Evolutionary conservation across 2,797 vertebrate genomes (phyloP), one percentile per base, ranked within the genome.

Genomic region (Siniperca obscura): DNA sequence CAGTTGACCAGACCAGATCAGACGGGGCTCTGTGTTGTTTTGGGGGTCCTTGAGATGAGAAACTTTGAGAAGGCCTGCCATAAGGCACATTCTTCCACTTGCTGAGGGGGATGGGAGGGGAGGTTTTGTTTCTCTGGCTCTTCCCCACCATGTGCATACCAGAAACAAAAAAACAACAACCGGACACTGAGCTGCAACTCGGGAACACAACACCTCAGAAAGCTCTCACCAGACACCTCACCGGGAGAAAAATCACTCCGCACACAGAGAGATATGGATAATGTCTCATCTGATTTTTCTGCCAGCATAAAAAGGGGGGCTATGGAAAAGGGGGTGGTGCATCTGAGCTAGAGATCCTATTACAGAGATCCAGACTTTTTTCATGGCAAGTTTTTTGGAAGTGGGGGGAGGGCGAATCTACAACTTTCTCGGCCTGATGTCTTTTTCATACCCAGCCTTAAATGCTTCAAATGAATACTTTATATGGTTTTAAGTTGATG

Each of bases 361-460:
- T 96, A 95, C 96, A 96, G 72, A 88, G 59, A 92, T 90, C 89
- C 93, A 94, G 90, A 95, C 92, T 94, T 94, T 30, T 94, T 95
- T 93, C 90, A 90, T 86, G 84, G 86, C 90, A 87, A 86, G 82
- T 82, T 91, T 79, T 90, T 83, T 77, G 78, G 78, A 86, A 70
- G 90, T 91, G 88, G 93, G 93, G 91, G 93, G 93, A 94, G 90
- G 92, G 93, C 74, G 82, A 87, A 66, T 76, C 74, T 60, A 59
- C 57, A 89, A 91, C 89, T 90, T 91, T 90, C 74, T 86, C 84
- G 62, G 70, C 85, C 84, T 67, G 76, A 64, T 74, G 80, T 62
- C 50, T 83, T 88, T 56, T 81, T 68, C 57, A 8, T 44, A 21
- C 30, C 8, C 42, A 34, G 13, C 56, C 5, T 52, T 52, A 44